Base-by-base conservation (phyloP, 2,113 vertebrate species). In the Arvicanthis niloticus region DNA sequence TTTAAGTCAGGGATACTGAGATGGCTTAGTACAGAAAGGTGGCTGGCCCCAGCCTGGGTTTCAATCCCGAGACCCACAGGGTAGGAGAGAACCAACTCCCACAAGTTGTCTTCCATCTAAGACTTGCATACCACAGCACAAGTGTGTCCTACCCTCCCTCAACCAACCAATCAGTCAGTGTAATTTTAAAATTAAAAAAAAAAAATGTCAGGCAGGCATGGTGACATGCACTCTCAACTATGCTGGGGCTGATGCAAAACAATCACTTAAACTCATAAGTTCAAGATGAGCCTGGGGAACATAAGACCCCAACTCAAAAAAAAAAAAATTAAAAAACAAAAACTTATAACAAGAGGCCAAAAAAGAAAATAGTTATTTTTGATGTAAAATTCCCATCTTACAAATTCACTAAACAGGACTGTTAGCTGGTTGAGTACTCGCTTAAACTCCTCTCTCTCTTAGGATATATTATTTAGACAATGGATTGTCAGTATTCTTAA, bases 351-450 rank as follows among this genome's bases (percentile, higher is more conserved):
- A 92, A 29, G 7, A 84, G 1, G 68, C 40, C n/a, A 89, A 73
- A 84, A 84, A 89, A 37, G 62, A 81, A 92, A 95, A 91, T 17
- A 92, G 51, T 56, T 92, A 26, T 70, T 85, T 85, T 76, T 87
- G 88, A 62, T n/a, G 96, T 76, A 77, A 86, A 89, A 93, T 40
- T 78, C 65, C 40, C 40, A 65, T 29, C 88, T 96, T 88, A 88
- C 15, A 88, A 88, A 88, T 45, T 75, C 58, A 93, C 42, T 90
- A 72, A 86, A 68, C 9, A 70, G 53, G 77, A n/a, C 24, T 84
- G 42, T 75, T 53, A 48, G 82, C 40, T 21, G 34, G 65, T 78
- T 53, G 51, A 95, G n/a, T 62, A 53, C n/a, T 89, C 48, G 19
- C 70, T 19, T 77, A n/a, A n/a, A 8, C 70, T 89, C 51, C 72